A percentile compares a stretch with the other conserved stretches of the same genome.
phyloP scores from a whole-genome alignment of 1,140 invertebrate genomes.

The Elysia chlorotica region DNA sequence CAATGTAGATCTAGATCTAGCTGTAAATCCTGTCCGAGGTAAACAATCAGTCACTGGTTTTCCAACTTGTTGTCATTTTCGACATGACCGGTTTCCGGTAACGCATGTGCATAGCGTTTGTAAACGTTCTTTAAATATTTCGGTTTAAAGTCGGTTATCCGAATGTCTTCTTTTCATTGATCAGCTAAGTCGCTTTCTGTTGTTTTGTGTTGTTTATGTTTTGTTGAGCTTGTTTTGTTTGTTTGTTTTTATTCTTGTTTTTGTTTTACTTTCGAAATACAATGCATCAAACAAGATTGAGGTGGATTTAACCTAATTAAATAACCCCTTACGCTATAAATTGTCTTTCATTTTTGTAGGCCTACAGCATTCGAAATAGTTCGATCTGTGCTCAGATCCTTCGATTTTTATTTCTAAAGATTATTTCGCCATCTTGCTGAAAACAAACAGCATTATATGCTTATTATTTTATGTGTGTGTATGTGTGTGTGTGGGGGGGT shows the following conservation, averaged over 20 bases:
- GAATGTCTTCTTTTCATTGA: not conserved
- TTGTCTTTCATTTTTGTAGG: no score
- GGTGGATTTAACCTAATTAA: conserved; percentile 52
- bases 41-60: no score
- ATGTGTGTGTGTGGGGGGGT: no score
- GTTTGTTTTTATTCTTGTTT: no score
- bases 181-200: not conserved
- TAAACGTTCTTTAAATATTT: conserved; percentile 7
- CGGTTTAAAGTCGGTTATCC: not conserved
- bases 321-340: no score
- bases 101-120: conserved; percentile 23
- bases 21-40: not conserved
- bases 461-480: no score
- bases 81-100: conserved; percentile 25
- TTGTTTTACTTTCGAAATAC: no score
- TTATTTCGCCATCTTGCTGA: no score
- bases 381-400: no score
- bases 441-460: no score
- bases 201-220: not conserved
- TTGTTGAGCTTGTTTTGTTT: not conserved
- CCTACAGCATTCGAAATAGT: no score
- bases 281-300: conserved; percentile 57
- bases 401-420: no score
- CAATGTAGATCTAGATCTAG: not conserved
- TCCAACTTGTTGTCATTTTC: conserved; percentile 25